phyloP scores from a whole-genome alignment of 2,113 vertebrate species.

The Cinclus cinclus region DNA sequence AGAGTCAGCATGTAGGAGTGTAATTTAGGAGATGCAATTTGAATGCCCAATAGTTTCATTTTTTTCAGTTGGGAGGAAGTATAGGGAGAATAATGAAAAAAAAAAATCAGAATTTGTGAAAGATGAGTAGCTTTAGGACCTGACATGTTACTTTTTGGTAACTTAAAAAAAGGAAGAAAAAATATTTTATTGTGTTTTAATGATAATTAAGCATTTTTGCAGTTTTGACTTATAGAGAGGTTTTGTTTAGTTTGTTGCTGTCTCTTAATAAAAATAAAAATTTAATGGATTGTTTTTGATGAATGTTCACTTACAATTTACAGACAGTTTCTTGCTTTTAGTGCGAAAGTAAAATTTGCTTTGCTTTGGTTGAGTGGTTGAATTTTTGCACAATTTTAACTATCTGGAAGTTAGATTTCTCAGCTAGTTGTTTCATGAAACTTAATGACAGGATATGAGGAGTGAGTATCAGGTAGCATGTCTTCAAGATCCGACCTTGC shows the following conservation, averaged over 20 bases:
- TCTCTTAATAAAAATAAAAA: not conserved
- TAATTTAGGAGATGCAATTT: not conserved
- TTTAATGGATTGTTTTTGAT: not conserved
- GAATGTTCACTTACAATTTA: not conserved
- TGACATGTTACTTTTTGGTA: not conserved
- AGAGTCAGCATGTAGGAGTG: not conserved
- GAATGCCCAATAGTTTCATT: not conserved
- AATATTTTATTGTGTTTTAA: not conserved
- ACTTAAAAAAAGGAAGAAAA: not conserved
- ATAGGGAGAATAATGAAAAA: not conserved
- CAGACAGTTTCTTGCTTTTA: not conserved
- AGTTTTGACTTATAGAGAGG: not conserved
- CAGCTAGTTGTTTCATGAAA: not conserved
- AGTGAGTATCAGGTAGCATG: not conserved
- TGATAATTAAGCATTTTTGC: not conserved
- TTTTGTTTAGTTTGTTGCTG: not conserved
- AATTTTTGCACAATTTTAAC: not conserved
- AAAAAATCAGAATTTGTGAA: not conserved
- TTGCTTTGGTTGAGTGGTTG: not conserved
- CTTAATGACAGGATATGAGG: not conserved
- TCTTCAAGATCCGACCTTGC: not conserved
- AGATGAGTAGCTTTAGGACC: not conserved
- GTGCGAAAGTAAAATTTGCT: not conserved
- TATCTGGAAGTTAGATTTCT: not conserved
- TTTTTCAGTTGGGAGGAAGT: accelerated